phyloP scores from a whole-genome alignment of 2,797 vertebrate genomes.

The Nyctalus aviator region DNA sequence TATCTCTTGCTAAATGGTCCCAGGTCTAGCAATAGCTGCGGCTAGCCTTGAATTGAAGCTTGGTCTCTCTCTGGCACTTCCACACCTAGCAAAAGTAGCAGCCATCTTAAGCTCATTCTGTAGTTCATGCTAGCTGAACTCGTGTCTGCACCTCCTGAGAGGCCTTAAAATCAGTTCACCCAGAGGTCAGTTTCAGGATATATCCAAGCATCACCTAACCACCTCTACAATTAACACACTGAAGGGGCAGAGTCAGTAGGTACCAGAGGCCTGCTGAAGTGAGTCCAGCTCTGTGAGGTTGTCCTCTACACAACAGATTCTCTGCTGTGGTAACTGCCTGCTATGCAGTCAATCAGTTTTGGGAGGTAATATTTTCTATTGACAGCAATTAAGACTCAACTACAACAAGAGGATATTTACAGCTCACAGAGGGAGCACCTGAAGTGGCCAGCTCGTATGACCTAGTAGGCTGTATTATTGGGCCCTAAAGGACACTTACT shows the following conservation, averaged over 20 bases:
- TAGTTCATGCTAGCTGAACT: neutral
- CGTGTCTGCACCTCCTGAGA: neutral
- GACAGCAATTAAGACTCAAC: neutral
- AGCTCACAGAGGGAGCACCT: neutral
- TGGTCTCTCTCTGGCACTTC: neutral
- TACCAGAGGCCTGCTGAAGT: neutral
- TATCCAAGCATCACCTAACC: neutral
- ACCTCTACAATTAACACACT: neutral
- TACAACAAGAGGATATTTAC: neutral
- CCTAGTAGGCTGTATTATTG: neutral
- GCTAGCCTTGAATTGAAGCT: neutral
- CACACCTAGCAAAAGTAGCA: neutral
- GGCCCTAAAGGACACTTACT: neutral
- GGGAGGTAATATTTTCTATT: neutral
- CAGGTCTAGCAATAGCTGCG: neutral
- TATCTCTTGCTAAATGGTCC: neutral
- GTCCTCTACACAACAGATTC: neutral
- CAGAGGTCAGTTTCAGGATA: neutral
- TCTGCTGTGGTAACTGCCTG: neutral
- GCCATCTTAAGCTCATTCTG: neutral
- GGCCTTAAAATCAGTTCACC: neutral
- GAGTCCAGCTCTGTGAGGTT: neutral
- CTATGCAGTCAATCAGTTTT: neutral
- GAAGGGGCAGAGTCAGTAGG: neutral
- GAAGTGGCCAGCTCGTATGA: neutral